phyloP scores from a whole-genome alignment of 2,113 vertebrate species.

The Brevimyrus niger region DNA sequence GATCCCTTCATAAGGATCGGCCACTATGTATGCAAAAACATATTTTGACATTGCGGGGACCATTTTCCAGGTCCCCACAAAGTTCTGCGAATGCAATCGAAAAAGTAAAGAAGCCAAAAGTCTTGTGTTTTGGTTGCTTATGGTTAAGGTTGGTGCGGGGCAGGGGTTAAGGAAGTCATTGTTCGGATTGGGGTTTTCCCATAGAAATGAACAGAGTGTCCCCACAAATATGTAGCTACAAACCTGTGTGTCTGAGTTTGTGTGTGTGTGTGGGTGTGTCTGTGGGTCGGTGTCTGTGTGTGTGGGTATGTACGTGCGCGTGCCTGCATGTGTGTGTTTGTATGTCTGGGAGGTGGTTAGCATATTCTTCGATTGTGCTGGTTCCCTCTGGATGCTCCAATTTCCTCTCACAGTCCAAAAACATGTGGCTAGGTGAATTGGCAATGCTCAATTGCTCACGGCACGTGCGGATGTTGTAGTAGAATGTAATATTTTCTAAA shows the following conservation, averaged over 20 bases:
- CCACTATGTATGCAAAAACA: neutral
- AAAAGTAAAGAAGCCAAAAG: too few species aligned
- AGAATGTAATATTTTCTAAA: neutral
- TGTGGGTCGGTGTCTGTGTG: neutral
- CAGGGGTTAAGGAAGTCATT: too few species aligned
- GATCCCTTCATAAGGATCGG: neutral
- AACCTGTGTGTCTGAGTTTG: too few species aligned
- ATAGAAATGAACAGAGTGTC: too few species aligned
- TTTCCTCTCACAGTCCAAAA: neutral
- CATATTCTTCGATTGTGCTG: neutral
- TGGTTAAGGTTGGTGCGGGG: too few species aligned
- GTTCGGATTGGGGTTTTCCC: too few species aligned
- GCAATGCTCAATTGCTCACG: neutral
- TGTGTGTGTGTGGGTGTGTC: neutral
- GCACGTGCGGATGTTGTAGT: neutral
- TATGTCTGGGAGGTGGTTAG: neutral
- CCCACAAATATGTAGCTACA: too few species aligned
- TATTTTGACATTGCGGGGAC: too few species aligned
- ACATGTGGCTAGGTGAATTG: neutral
- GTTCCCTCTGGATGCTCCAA: neutral
- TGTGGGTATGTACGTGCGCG: neutral
- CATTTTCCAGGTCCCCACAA: too few species aligned
- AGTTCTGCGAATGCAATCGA: too few species aligned
- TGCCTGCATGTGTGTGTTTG: neutral
- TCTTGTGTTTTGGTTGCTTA: too few species aligned